Base-by-base conservation (phyloP, 1,140 invertebrate species). In the Holotrichia oblita region DNA sequence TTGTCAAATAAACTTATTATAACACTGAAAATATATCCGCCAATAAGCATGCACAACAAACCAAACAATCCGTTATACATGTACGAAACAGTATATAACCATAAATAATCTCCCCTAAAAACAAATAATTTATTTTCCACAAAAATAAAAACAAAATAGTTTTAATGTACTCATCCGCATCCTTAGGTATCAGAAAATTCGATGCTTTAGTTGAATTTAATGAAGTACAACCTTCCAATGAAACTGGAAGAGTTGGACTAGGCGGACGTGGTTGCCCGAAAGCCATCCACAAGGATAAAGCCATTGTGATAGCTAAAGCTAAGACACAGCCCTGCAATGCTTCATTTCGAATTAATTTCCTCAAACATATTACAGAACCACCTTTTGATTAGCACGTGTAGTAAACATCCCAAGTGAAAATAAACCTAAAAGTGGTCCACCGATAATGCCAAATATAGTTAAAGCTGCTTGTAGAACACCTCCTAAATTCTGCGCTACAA, bases 41-140 rank as follows among this genome's bases (percentile, higher is more conserved):
- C 81, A 0, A 93, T 42, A 2, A 94, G 83, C 2, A 94, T 91
- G 0, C 92, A 83, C 0, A 90, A 3, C 79, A 94, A 92, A 73
- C 93, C 95, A 73, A 95, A 87, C 0, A 93, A 90, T 6, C 92
- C 90, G 84, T 94, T 94, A 93, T 96, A 98, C 90, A 97, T 91
- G 84, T 98, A 98, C 0, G 96, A 97, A 12, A 98, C 88, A 79
- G 92, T 89, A 83, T 95, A 94, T 10, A 94, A 83, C 84, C 91
- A 93, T 83, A 92, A 90, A 82, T 92, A 93, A 40, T 73, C 24
- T 91, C n/a, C 85, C 77, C 84, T 85, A 73, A 64, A 85, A 86
- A 40, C 40, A 64, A n/a, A n/a, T n/a, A n/a, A n/a, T n/a, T n/a
- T n/a, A n/a, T n/a, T n/a, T n/a, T n/a, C n/a, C n/a, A n/a, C n/a